phyloP scores from a whole-genome alignment of 2,888 invertebrate species.

The Leucania comma region DNA sequence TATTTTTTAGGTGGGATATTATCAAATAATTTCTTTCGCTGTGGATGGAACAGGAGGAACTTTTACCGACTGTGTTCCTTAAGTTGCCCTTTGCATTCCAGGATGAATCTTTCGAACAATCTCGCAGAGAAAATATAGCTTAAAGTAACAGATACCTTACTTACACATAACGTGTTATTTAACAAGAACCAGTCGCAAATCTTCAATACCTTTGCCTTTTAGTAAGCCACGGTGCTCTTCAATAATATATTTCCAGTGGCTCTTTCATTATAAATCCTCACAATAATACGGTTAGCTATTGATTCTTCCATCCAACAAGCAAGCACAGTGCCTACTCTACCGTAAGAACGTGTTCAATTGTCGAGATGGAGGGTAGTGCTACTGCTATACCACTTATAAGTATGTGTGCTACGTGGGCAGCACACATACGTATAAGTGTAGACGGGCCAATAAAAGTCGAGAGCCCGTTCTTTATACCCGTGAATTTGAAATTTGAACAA shows the following conservation, averaged over 20 bases:
- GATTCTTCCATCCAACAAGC: conserved; percentile 58
- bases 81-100: too few relatives aligned
- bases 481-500: conserved; percentile 68
- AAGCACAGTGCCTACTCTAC: conserved; percentile 55
- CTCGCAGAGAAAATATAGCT: neutral
- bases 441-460: conserved; percentile 50
- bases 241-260: conserved; percentile 21
- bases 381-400: conserved; percentile 15
- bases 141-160: neutral
- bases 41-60: too few relatives aligned
- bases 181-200: neutral
- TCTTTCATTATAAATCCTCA: conserved; percentile 49
- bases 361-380: conserved; percentile 48
- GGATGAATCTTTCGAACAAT: too few relatives aligned
- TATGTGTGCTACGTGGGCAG: conserved; percentile 6
- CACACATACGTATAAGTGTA: conserved; percentile 19
- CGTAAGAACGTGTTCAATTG: conserved; percentile 62
- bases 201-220: neutral
- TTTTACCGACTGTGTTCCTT: too few relatives aligned
- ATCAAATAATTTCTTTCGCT: too few relatives aligned
- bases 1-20: too few relatives aligned
- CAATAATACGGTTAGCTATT: conserved; percentile 57
- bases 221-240: neutral
- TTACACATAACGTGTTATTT: neutral
- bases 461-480: conserved; percentile 59